Conservation (phyloP, 2,888 invertebrate species). For the Drosophila barbarae region DNA sequence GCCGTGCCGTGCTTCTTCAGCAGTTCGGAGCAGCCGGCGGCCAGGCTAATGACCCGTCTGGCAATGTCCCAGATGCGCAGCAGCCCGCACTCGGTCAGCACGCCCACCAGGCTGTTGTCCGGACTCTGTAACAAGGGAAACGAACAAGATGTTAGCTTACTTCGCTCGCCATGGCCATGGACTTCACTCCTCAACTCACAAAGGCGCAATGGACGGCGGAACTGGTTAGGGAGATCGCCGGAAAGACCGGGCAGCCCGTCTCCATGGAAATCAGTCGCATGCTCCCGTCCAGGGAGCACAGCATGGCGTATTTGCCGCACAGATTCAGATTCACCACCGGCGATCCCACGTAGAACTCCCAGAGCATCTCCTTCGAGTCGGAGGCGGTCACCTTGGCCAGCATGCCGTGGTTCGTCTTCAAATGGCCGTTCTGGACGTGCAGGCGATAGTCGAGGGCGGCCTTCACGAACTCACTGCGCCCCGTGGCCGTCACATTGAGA, state of each 20-base stretch:
- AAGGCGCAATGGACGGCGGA: conserved; percentile 78
- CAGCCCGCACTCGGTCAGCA: conserved; percentile 78
- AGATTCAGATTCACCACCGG: conserved; percentile 78
- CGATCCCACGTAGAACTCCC: conserved; percentile 84
- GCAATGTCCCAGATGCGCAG: conserved; percentile 78
- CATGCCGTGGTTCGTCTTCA: conserved; percentile 83
- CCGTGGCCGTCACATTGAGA: conserved; percentile 60
- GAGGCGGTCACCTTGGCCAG: conserved; percentile 81
- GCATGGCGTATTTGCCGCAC: conserved; percentile 76
- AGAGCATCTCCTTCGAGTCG: conserved; percentile 81
- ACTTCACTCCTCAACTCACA: conserved; percentile 58
- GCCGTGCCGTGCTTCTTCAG: conserved; percentile 80
- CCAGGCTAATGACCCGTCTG: conserved; percentile 62
- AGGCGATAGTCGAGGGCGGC: conserved; percentile 80
- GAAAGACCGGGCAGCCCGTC: conserved; percentile 76
- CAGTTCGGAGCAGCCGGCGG: conserved; percentile 77
- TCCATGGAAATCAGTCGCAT: conserved; percentile 74
- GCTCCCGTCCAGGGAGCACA: conserved; percentile 78
- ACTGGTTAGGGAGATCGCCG: conserved; percentile 76
- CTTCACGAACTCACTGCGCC: conserved; percentile 76
- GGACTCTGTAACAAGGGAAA: conserved; percentile 66
- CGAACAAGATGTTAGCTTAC: background rate
- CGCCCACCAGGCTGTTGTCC: conserved; percentile 77
- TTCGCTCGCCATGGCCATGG: accelerated
- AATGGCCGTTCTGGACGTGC: conserved; percentile 80